These are phyloP conservation scores for Galaxea fascicularis DNA, from an alignment of 92 coral and sea anemone genomes.

Conservation along the genomic window DNA sequence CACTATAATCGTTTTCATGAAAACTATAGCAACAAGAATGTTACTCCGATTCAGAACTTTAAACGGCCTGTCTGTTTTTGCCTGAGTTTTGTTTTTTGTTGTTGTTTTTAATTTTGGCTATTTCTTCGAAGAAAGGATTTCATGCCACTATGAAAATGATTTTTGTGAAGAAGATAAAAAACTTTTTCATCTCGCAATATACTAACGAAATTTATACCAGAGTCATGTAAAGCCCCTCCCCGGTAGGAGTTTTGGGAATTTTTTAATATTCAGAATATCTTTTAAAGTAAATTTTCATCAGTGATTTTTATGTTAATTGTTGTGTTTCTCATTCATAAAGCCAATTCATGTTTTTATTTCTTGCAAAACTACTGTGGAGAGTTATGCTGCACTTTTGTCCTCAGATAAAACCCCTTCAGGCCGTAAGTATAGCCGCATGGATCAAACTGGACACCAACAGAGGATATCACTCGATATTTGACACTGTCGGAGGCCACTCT, in stretches of 20 bases:
- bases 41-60: too few species aligned
- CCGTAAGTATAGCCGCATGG: slow-evolving; percentile 89
- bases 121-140: background rate
- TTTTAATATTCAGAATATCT: too few species aligned
- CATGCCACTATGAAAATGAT: background rate
- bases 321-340: too few species aligned
- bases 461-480: slow-evolving; percentile 85
- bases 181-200: background rate
- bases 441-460: slow-evolving; percentile 81
- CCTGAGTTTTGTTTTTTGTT: too few species aligned
- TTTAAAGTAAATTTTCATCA: too few species aligned
- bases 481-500: slow-evolving; percentile 81
- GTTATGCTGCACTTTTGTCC: background rate
- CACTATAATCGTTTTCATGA: too few species aligned
- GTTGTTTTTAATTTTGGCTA: background rate
- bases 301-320: too few species aligned
- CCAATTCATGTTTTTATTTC: too few species aligned
- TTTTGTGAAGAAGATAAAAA: background rate
- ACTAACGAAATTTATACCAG: background rate
- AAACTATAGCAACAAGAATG: too few species aligned
- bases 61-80: too few species aligned
- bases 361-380: too few species aligned
- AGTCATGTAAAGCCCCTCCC: background rate
- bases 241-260: too few species aligned
- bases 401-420: slow-evolving; percentile 84